A percentile compares a stretch with the other conserved stretches of the same genome.
Evolutionary conservation across 2,888 invertebrate genomes (phyloP).

Genomic region (Epinotia bilunana): DNA sequence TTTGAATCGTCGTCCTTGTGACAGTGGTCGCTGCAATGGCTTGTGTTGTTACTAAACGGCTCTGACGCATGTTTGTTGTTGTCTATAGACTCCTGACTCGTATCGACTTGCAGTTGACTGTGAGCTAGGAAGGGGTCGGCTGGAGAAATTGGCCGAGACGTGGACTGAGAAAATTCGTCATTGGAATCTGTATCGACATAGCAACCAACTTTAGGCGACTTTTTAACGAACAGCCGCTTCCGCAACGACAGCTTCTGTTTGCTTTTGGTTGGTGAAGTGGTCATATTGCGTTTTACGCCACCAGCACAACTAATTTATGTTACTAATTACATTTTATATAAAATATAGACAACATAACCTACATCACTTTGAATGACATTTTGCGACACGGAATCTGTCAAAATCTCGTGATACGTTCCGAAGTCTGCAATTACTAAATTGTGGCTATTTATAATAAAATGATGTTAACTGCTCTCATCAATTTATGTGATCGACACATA

Average conservation of each 20-base stretch:
- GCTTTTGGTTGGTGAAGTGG: constrained; percentile 78
- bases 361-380: constrained; percentile 66
- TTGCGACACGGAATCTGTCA: constrained; percentile 57
- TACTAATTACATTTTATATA: constrained; percentile 81
- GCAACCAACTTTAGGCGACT: constrained; percentile 82
- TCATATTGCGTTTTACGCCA: constrained; percentile 76
- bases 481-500: not conserved
- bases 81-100: constrained; percentile 58
- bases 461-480: not conserved
- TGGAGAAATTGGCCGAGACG: constrained; percentile 79
- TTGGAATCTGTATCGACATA: constrained; percentile 80
- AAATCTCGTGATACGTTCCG: constrained; percentile 47
- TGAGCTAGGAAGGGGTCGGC: constrained; percentile 79
- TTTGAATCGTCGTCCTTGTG: constrained; percentile 70
- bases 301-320: constrained; percentile 72
- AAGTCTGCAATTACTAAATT: constrained; percentile 5
- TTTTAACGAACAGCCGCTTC: constrained; percentile 80
- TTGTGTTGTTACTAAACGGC: constrained; percentile 58
- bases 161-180: constrained; percentile 73
- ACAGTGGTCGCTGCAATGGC: constrained; percentile 56
- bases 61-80: constrained; percentile 61
- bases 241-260: constrained; percentile 81
- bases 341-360: constrained; percentile 79
- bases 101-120: constrained; percentile 68
- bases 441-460: not conserved